These are phyloP conservation scores for Toxotes chatareus DNA, from an alignment of 2,113 vertebrate genomes.

Conservation along the genomic window DNA sequence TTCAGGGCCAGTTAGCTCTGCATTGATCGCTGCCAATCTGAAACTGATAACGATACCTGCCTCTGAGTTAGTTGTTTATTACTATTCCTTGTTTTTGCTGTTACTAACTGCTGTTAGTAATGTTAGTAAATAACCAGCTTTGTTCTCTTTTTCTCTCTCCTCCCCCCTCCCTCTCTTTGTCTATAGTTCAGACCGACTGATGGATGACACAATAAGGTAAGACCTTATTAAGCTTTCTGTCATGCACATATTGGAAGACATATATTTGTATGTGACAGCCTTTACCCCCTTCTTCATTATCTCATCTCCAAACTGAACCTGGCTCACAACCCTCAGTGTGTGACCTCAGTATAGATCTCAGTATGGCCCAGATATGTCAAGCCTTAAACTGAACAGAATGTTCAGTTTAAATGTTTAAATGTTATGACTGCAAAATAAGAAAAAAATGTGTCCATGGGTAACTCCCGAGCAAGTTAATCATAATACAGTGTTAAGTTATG, in stretches of 20 bases:
- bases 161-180: constrained; percentile 24
- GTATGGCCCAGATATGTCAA: neutral
- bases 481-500: neutral
- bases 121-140: constrained; percentile 34
- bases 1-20: neutral
- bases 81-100: neutral
- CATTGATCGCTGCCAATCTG: constrained; percentile 9
- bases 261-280: constrained; percentile 3
- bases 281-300: neutral
- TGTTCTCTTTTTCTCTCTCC: constrained; percentile 12
- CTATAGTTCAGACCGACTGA: constrained; percentile 95
- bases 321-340: neutral
- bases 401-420: no score
- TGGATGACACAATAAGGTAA: constrained; percentile 99
- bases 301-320: neutral
- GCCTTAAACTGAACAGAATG: no score
- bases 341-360: neutral
- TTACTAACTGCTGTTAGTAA: neutral
- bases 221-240: constrained; percentile 30
- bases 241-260: neutral
- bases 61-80: neutral
- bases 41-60: neutral
- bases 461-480: neutral
- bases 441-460: neutral
- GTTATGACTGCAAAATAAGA: no score